These are phyloP conservation scores for Cyphomyrus discorhynchus DNA, from an alignment of 2,113 vertebrate species.

Conservation along the genomic window DNA sequence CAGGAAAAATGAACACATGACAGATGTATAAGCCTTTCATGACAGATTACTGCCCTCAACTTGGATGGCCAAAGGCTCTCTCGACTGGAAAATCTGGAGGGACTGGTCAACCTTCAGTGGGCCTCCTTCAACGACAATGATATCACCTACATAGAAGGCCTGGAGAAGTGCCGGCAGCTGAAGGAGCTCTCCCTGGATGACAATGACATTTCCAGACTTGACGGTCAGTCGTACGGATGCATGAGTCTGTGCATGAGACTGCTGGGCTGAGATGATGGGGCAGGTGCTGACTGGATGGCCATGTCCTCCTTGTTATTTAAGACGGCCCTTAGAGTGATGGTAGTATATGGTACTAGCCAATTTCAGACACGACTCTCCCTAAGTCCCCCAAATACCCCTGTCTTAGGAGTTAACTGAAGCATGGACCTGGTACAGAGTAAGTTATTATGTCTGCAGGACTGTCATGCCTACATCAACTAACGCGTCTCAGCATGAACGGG, in stretches of 20 bases:
- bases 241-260: background rate
- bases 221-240: constrained; percentile 49
- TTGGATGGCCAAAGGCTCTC: constrained; percentile 71
- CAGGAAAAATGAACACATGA: background rate
- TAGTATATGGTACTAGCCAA: background rate
- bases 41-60: constrained; percentile 72
- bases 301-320: background rate
- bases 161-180: constrained; percentile 66
- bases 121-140: constrained; percentile 76
- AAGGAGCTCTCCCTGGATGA: constrained; percentile 74
- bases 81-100: constrained; percentile 65
- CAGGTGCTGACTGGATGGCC: background rate
- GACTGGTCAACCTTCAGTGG: constrained; percentile 73
- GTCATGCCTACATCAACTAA: constrained; percentile 62
- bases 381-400: background rate
- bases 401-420: background rate
- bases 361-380: background rate
- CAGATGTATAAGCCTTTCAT: background rate
- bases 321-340: background rate
- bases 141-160: constrained; percentile 66
- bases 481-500: constrained; percentile 66
- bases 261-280: background rate
- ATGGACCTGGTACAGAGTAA: background rate
- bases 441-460: constrained; percentile 56
- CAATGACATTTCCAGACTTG: constrained; percentile 69